phyloP scores from a whole-genome alignment of 2,888 invertebrate genomes.

The Nephrotoma guestfalica region DNA sequence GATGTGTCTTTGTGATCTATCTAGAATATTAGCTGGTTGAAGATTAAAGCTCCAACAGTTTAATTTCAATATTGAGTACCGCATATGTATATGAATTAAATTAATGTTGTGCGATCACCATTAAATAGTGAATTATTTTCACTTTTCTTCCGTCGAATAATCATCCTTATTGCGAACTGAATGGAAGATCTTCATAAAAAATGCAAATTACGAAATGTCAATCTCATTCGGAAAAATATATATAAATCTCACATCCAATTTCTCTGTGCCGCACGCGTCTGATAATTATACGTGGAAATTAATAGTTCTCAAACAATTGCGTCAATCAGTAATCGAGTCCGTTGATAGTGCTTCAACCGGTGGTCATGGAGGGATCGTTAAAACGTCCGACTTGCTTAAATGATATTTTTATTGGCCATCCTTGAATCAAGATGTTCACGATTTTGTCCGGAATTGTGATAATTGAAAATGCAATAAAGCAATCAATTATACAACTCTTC shows the following conservation, averaged over 20 bases:
- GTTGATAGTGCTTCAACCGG: background rate
- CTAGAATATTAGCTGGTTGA: background rate
- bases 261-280: background rate
- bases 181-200: background rate
- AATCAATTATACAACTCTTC: background rate
- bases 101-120: background rate
- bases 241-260: background rate
- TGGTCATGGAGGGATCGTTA: background rate
- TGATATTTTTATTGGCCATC: background rate
- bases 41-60: background rate
- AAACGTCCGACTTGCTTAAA: background rate
- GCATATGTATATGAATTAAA: background rate
- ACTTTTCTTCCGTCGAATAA: background rate
- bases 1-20: no score
- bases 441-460: background rate
- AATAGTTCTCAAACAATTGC: background rate
- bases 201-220: background rate
- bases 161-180: background rate
- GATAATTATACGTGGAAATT: background rate
- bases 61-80: background rate
- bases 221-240: background rate
- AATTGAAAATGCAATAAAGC: background rate
- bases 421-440: background rate
- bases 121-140: background rate
- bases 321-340: background rate